Conservation (phyloP, 2,113 vertebrate species). For the Falco punctatus region DNA sequence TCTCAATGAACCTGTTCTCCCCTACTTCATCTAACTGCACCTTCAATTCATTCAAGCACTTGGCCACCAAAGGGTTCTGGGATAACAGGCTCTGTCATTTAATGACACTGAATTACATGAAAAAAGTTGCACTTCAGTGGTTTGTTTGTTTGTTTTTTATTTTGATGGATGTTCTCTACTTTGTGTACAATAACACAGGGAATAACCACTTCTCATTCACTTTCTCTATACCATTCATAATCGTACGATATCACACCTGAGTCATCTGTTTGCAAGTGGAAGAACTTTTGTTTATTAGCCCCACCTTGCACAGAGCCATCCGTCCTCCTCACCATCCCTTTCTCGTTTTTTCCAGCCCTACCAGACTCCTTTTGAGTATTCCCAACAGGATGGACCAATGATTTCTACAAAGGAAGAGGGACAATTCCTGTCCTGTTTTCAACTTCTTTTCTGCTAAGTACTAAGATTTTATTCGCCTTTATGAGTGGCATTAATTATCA, state of each 20-base stretch:
- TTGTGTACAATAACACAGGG: not conserved
- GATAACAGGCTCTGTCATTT: not conserved
- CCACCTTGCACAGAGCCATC: not conserved
- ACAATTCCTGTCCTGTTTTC: not conserved
- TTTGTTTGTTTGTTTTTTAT: not conserved
- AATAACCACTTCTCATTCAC: not conserved
- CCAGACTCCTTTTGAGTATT: not conserved
- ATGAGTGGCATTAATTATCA: not conserved
- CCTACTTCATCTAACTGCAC: not conserved
- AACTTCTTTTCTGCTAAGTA: not conserved
- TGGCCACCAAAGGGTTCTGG: not conserved
- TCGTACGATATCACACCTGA: not conserved
- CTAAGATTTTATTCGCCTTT: not conserved
- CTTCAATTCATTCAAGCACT: not conserved
- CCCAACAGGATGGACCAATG: not conserved
- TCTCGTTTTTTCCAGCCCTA: not conserved
- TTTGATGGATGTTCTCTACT: not conserved
- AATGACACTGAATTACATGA: not conserved
- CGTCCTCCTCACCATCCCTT: not conserved
- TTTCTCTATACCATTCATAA: not conserved
- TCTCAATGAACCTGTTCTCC: not conserved
- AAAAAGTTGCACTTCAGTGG: not conserved
- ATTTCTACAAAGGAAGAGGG: not conserved
- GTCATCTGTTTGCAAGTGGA: not conserved
- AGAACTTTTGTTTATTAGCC: not conserved